Conservation (phyloP, 2,888 invertebrate genomes). For the Agapetus fuscipes region DNA sequence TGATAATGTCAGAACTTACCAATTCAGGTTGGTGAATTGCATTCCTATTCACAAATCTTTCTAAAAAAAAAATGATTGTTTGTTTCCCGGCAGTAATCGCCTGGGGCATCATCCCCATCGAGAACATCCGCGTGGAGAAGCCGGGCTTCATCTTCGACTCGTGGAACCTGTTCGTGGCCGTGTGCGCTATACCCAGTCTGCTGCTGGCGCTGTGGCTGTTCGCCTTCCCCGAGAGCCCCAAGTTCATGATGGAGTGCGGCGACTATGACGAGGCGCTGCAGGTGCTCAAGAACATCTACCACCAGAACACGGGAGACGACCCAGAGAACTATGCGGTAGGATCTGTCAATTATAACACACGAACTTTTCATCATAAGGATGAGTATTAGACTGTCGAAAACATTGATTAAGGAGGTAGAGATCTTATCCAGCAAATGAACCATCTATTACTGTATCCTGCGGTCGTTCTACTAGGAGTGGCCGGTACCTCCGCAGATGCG, state of each 20-base stretch:
- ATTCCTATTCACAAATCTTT: no score
- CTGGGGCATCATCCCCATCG: constrained; percentile 67
- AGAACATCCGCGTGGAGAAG: constrained; percentile 48
- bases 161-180: constrained; percentile 72
- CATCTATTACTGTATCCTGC: no score
- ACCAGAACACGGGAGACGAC: constrained; percentile 60
- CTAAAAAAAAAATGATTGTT: background rate
- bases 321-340: constrained; percentile 63
- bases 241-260: constrained; percentile 71
- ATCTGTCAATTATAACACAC: no score
- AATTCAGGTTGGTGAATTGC: background rate
- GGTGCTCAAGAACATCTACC: constrained; percentile 59
- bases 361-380: no score
- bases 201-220: constrained; percentile 60
- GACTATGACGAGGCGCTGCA: constrained; percentile 66
- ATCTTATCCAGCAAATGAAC: no score
- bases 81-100: constrained; percentile 55
- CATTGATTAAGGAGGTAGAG: no score
- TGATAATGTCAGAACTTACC: no score
- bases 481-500: no score
- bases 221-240: constrained; percentile 72
- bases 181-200: constrained; percentile 63
- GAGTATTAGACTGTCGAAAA: no score
- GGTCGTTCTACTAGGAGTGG: no score
- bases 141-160: constrained; percentile 59